Conservation (phyloP, 2,888 invertebrate species). For the Chrysina gloriosa region DNA sequence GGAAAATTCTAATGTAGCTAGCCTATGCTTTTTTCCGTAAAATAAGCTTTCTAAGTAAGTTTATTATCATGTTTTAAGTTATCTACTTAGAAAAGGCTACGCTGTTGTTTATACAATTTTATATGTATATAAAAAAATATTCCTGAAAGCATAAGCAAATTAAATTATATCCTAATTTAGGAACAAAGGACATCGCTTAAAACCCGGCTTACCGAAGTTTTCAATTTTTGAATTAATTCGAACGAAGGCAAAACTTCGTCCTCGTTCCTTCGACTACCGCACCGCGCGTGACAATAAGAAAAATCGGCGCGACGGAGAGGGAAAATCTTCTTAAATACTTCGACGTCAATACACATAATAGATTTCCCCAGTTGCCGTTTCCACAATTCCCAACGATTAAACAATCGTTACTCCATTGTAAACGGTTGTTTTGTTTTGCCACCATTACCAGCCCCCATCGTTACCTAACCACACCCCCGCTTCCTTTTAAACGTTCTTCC, state of each 20-base stretch:
- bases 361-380: constrained; percentile 30
- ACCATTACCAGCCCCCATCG: constrained; percentile 3
- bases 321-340: constrained; percentile 26
- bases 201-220: constrained; percentile 23
- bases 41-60: no score
- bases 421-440: constrained; percentile 30
- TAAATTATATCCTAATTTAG: constrained; percentile 22
- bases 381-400: constrained; percentile 32
- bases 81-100: no score
- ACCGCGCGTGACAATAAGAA: background rate
- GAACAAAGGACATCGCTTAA: constrained; percentile 15
- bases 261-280: background rate
- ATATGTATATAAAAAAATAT: background rate
- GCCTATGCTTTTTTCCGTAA: no score
- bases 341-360: constrained; percentile 30
- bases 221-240: constrained; percentile 22
- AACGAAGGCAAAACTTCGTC: background rate
- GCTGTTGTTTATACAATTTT: background rate
- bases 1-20: no score
- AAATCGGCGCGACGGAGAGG: constrained; percentile 3
- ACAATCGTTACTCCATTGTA: constrained; percentile 31
- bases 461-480: background rate
- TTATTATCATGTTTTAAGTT: no score
- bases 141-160: constrained; percentile 6
- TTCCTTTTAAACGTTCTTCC: constrained; percentile 11